phyloP scores from a whole-genome alignment of 2,113 vertebrate genomes.

The Cynopterus brachyotis region DNA sequence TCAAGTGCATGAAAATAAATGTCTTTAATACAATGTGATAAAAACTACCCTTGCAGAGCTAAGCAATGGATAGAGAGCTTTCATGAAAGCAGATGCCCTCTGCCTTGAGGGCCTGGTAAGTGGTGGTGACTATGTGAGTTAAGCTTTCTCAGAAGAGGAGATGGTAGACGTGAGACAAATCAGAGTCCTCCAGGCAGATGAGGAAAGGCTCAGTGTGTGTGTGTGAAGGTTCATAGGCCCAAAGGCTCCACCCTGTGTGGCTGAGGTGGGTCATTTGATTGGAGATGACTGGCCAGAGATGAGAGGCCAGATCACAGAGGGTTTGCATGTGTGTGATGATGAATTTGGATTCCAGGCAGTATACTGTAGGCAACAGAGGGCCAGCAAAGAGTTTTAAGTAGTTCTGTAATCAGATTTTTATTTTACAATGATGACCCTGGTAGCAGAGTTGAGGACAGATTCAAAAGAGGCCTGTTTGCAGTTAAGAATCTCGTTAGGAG shows the following conservation, averaged over 20 bases:
- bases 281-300: not conserved
- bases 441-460: not conserved
- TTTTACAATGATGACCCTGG: not conserved
- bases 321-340: not conserved
- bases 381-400: not conserved
- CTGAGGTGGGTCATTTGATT: accelerated
- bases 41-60: not conserved
- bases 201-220: not conserved
- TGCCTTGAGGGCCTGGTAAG: not conserved
- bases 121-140: not conserved
- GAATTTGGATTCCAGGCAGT: not conserved
- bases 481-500: not conserved
- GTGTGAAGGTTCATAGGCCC: not conserved
- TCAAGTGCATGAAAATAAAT: not conserved
- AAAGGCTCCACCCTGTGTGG: accelerated
- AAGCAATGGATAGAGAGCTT: not conserved
- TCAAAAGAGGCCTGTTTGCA: not conserved
- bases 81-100: not conserved
- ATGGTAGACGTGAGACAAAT: not conserved
- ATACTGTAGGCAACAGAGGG: not conserved
- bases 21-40: not conserved
- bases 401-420: not conserved
- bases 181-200: not conserved
- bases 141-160: not conserved
- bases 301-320: not conserved